These are phyloP conservation scores for Balanococcus diminutus DNA, from an alignment of 2,888 invertebrate species.

Conservation along the genomic window DNA sequence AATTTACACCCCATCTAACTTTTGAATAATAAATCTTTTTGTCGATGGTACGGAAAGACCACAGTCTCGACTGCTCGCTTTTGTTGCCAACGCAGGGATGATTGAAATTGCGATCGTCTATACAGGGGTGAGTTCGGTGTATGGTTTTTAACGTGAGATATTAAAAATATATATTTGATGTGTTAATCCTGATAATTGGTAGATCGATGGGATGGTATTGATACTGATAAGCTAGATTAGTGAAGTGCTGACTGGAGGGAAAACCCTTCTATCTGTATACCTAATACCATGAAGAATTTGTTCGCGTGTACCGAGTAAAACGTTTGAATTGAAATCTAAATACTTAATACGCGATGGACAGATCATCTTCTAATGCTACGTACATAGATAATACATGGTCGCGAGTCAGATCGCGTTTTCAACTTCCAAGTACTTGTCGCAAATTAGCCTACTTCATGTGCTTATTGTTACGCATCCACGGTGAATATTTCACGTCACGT, in stretches of 20 bases:
- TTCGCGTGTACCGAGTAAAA: not conserved
- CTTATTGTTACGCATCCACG: slow-evolving; percentile 33
- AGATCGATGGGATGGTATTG: not conserved
- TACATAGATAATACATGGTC: not conserved
- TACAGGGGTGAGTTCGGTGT: not conserved
- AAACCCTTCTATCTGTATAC: too few relatives aligned
- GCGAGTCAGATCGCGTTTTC: slow-evolving; percentile 3
- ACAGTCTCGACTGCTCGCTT: slow-evolving; percentile 38
- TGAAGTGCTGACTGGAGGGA: not conserved
- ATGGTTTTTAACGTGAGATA: not conserved
- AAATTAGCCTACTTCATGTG: slow-evolving; percentile 31
- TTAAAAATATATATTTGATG: slow-evolving; percentile 36
- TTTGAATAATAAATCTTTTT: slow-evolving; percentile 52
- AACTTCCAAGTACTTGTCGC: slow-evolving; percentile 33
- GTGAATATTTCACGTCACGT: slow-evolving; percentile 52
- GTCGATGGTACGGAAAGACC: slow-evolving; percentile 50
- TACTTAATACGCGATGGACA: not conserved
- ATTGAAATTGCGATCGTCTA: slow-evolving; percentile 35
- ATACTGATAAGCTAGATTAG: not conserved
- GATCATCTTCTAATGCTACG: too few relatives aligned
- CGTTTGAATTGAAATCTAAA: not conserved
- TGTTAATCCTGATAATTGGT: slow-evolving; percentile 7
- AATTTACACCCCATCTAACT: slow-evolving; percentile 54
- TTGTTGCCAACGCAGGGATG: slow-evolving; percentile 42
- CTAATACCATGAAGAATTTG: too few relatives aligned